phyloP scores from a whole-genome alignment of 2,888 invertebrate genomes.

The Drepana falcataria region DNA sequence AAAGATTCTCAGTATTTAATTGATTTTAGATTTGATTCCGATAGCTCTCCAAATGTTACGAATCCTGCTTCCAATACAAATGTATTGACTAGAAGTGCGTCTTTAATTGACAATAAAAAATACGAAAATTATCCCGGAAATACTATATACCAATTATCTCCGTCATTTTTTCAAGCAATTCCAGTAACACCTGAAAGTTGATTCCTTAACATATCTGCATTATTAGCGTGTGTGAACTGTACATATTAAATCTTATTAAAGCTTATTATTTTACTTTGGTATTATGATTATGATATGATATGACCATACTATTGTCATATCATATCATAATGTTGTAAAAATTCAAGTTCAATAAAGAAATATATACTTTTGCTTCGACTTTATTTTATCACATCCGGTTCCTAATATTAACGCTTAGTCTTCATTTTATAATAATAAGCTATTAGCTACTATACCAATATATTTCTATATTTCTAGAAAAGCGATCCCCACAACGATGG shows the following conservation, averaged over 20 bases:
- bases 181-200: conserved; percentile 32
- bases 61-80: neutral
- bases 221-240: neutral
- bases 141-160: conserved; percentile 3
- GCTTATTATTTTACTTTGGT: too few relatives aligned
- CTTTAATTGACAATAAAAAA: neutral
- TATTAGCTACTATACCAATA: too few relatives aligned
- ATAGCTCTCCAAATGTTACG: neutral
- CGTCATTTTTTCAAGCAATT: conserved; percentile 27
- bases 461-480: conserved; percentile 11
- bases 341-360: too few relatives aligned
- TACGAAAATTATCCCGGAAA: neutral
- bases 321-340: too few relatives aligned
- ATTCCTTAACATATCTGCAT: neutral
- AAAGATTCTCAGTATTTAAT: neutral
- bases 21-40: neutral
- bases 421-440: too few relatives aligned
- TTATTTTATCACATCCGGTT: too few relatives aligned
- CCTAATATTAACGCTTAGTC: too few relatives aligned
- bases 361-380: too few relatives aligned
- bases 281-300: too few relatives aligned
- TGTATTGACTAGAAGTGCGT: neutral
- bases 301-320: too few relatives aligned
- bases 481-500: conserved; percentile 10
- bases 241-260: too few relatives aligned